Conservation (phyloP, 1,140 invertebrate species). For the Eumeta japonica region DNA sequence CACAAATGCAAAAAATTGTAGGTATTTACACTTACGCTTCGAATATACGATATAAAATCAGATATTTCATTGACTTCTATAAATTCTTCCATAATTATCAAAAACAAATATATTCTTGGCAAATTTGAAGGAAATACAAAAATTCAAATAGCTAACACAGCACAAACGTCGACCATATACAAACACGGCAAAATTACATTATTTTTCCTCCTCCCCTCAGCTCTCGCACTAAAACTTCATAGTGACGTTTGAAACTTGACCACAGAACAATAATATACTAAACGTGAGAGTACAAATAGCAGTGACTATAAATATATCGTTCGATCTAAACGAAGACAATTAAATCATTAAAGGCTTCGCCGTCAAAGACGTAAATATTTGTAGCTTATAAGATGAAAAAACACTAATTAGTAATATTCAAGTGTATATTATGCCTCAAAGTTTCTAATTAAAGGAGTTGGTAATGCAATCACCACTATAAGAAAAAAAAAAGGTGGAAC, state of each 20-base stretch:
- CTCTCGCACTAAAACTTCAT: no score
- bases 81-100: constrained; percentile 41
- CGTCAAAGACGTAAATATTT: no score
- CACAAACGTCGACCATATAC: neutral
- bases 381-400: no score
- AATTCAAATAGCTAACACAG: neutral
- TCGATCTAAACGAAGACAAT: constrained; percentile 5
- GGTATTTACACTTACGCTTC: constrained; percentile 58
- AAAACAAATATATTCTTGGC: neutral
- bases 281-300: no score
- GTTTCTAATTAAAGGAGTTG: no score
- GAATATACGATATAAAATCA: constrained; percentile 60
- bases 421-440: no score
- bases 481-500: no score
- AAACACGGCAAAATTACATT: neutral
- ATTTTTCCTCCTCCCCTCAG: neutral
- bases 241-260: constrained; percentile 25
- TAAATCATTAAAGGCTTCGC: neutral
- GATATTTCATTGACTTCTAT: constrained; percentile 63
- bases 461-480: no score
- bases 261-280: constrained; percentile 58
- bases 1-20: constrained; percentile 6
- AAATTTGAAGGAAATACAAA: neutral
- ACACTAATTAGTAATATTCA: no score
- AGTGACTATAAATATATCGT: constrained; percentile 3